Base-by-base conservation (phyloP, 2,113 vertebrate genomes). In the Fulmarus glacialis region DNA sequence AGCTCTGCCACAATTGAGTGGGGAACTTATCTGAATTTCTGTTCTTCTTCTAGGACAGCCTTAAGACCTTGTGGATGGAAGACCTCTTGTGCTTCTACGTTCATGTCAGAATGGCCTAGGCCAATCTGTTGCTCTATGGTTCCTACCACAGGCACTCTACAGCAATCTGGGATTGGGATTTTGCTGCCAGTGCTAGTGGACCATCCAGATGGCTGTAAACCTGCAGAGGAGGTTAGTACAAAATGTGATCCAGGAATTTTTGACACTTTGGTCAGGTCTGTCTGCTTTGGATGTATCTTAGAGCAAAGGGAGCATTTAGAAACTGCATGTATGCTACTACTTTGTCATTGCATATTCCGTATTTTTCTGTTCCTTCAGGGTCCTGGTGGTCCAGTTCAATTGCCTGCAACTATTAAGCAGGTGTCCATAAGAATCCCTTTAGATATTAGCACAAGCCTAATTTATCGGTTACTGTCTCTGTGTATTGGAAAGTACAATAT, bases 141-240 rank as follows among this genome's bases (percentile, higher is more conserved):
- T 94, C 84, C 89, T 91, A 58, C 66, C 66, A 42, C 70, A 66
- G 22, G 53, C 21, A 11, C 40, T 64, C 70, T 53, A 12, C 74
- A 86, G 74, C 83, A 52, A 47, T 91, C 14, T 42, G 42, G 87
- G 71, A 29, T 42, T 4, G 8, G 81, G 82, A 72, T 80, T 95
- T 85, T 82, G 45, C 45, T 50, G n/a, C 66, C 81, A 58, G 84
- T 85, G 89, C 70, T 86, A 36, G 78, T 62, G 84, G 87, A 88
- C 74, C 62, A 47, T 83, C 89, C 94, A 90, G 82, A 96, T 97
- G 97, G 91, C 95, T 90, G 50, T 97, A 96, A 96, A 94, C 24
- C 73, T 92, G 74, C 95, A 83, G 87, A 97, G 24, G 72, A 96
- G 96, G 97, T 97, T 73, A 82, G 97, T 97, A 88, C 21, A 38